Base-by-base conservation (phyloP, 1,140 invertebrate genomes). In the Camponotus vicinus region DNA sequence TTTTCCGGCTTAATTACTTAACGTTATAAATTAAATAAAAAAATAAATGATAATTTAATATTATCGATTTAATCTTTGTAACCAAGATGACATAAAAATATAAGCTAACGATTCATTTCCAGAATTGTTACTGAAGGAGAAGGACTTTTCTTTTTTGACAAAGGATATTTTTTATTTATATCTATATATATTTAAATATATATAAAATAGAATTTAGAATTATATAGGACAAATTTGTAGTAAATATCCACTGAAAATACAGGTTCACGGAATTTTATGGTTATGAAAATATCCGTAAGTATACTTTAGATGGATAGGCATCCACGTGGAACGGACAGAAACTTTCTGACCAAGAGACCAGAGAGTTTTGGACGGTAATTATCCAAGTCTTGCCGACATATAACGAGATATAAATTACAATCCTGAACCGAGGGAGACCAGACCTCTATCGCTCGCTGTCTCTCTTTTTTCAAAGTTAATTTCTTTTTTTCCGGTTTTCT, bases 331-430 rank as follows among this genome's bases (percentile, higher is more conserved):
- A 55, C 27, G 4, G 11, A 71, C 27, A 71, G 27, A 55, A 52
- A 70, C 0, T 32, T 7, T 66, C 64, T 32, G 15, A 18, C 21
- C 0, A 21, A 21, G 21, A 21, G 21, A 21, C 0, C 15, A 52
- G 15, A 52, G 66, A 69, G 4, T 70, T 70, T 49, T 49, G 45
- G 32, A 52, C 32, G 15, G 15, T 70, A 52, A 70, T 70, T 34
- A 70, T 52, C 69, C 13, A 6, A 4, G 1, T 67, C 8, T 2
- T 69, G 13, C 5, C 11, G 67, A 49, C 42, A 49, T 2, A 34
- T 70, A 70, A 70, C 27, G 69, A 70, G 45, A 52, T 34, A 70
- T 70, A 52, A 70, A 70, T 70, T 70, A 52, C 15, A 52, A 49
- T 70, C 13, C 27, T 52, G 15, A 5, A 52, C 3, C 15, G 45